A percentile compares a stretch with the other conserved stretches of the same genome.
phyloP scores from a whole-genome alignment of 1,140 invertebrate genomes.

The Antheraea mylitta region DNA sequence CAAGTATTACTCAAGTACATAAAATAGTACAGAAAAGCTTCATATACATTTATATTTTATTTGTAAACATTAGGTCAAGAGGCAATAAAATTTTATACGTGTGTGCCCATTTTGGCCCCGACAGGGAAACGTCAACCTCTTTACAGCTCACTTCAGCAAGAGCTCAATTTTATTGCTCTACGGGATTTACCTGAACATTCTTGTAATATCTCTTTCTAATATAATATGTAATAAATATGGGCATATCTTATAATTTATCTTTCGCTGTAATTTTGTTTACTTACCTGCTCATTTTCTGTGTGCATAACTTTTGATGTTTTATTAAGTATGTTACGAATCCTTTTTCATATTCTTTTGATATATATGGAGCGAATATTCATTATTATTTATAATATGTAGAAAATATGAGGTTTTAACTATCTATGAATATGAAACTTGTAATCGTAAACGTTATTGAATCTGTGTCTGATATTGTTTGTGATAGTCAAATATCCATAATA shows the following conservation, averaged over 20 bases:
- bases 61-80: slow-evolving; percentile 24
- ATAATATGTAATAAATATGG: not conserved
- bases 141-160: slow-evolving; percentile 36
- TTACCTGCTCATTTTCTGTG: too few relatives aligned
- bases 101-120: slow-evolving; percentile 23
- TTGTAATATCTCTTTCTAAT: not conserved
- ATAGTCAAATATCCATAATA: too few relatives aligned
- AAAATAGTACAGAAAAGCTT: not conserved
- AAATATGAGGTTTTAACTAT: too few relatives aligned
- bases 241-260: not conserved
- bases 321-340: too few relatives aligned
- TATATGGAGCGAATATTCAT: too few relatives aligned
- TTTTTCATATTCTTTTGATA: too few relatives aligned
- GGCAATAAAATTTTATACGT: slow-evolving; percentile 37
- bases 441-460: too few relatives aligned
- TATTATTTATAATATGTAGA: too few relatives aligned
- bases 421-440: too few relatives aligned
- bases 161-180: slow-evolving; percentile 38
- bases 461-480: too few relatives aligned
- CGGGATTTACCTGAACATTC: slow-evolving; percentile 4
- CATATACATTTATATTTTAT: slow-evolving; percentile 24
- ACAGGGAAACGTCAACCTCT: slow-evolving; percentile 21
- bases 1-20: not conserved
- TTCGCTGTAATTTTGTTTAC: too few relatives aligned
- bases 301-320: too few relatives aligned